Evolutionary conservation across 1,140 invertebrate genomes (phyloP).

Genomic region (Drosophila punjabiensis): DNA sequence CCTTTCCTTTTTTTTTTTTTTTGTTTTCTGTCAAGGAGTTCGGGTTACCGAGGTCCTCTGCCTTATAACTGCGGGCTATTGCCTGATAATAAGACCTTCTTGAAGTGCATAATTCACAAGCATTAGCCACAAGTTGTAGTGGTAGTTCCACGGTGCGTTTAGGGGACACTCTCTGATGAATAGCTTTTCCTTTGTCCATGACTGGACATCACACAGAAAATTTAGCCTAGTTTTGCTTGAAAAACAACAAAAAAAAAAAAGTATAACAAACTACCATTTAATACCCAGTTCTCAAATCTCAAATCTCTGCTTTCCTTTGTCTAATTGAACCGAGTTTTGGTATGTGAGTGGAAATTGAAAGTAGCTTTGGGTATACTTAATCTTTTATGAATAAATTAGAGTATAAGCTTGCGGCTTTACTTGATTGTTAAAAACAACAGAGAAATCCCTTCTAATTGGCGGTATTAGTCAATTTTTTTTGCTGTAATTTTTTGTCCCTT

Average conservation of each 20-base stretch:
- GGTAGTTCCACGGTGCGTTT: slow-evolving; percentile 4
- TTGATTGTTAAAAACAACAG: not conserved
- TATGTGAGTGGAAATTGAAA: not conserved
- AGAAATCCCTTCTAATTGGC: not conserved
- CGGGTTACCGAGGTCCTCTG: slow-evolving; percentile 12
- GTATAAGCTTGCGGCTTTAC: not conserved
- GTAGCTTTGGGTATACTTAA: not conserved
- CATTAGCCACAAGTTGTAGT: slow-evolving; percentile 27
- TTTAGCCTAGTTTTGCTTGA: not conserved
- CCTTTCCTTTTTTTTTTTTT: not conserved
- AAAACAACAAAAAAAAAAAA: not conserved
- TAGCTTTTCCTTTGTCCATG: slow-evolving; percentile 29
- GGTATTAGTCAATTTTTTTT: not conserved
- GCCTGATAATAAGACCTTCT: slow-evolving; percentile 35
- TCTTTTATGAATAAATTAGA: not conserved
- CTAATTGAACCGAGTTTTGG: not conserved
- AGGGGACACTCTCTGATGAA: slow-evolving; percentile 46
- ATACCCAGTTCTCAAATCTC: not conserved
- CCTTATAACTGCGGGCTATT: slow-evolving; percentile 8
- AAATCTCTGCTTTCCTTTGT: not conserved
- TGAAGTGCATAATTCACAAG: slow-evolving; percentile 61
- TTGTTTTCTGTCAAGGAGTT: not conserved
- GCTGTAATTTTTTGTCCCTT: not conserved
- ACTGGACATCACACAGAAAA: not conserved
- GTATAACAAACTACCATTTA: not conserved